Evolutionary conservation across 1,140 invertebrate genomes (phyloP).

Genomic region (Pantala flavescens): DNA sequence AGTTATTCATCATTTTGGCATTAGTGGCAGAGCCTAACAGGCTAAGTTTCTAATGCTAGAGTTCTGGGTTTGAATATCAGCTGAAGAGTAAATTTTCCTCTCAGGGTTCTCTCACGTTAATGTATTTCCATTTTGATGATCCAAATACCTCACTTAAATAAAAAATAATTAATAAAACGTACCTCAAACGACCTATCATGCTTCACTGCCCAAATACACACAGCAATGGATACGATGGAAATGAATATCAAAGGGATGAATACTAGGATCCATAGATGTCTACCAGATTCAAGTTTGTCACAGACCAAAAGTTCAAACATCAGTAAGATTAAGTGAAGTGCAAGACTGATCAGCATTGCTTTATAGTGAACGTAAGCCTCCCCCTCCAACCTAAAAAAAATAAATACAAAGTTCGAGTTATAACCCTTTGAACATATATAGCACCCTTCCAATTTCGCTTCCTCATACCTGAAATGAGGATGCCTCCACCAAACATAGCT

Average conservation of each 20-base stretch:
- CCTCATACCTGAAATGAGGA: slow-evolving; percentile 72
- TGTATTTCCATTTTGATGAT: too few relatives aligned
- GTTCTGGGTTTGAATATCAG: too few relatives aligned
- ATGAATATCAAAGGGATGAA: slow-evolving; percentile 95
- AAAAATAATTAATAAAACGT: too few relatives aligned
- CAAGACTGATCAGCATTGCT: slow-evolving; percentile 90
- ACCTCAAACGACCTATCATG: slow-evolving; percentile 94
- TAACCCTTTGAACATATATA: neutral
- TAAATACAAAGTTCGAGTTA: slow-evolving; percentile 8
- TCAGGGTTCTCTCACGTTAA: too few relatives aligned
- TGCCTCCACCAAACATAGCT: slow-evolving; percentile 91
- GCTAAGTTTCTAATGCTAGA: too few relatives aligned
- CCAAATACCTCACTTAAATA: too few relatives aligned
- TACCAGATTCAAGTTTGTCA: slow-evolving; percentile 82
- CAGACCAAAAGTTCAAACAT: slow-evolving; percentile 95
- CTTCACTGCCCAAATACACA: slow-evolving; percentile 96
- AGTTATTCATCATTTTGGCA: too few relatives aligned
- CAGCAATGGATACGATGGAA: slow-evolving; percentile 88
- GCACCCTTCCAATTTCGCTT: slow-evolving; percentile 10
- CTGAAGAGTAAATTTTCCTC: too few relatives aligned
- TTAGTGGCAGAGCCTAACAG: too few relatives aligned
- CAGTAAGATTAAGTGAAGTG: slow-evolving; percentile 82
- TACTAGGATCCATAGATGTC: slow-evolving; percentile 88
- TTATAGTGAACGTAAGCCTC: slow-evolving; percentile 95
- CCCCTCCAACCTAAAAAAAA: slow-evolving; percentile 66